These are phyloP conservation scores for Eubasilissa splendida DNA, from an alignment of 2,888 invertebrate species.

Conservation along the genomic window DNA sequence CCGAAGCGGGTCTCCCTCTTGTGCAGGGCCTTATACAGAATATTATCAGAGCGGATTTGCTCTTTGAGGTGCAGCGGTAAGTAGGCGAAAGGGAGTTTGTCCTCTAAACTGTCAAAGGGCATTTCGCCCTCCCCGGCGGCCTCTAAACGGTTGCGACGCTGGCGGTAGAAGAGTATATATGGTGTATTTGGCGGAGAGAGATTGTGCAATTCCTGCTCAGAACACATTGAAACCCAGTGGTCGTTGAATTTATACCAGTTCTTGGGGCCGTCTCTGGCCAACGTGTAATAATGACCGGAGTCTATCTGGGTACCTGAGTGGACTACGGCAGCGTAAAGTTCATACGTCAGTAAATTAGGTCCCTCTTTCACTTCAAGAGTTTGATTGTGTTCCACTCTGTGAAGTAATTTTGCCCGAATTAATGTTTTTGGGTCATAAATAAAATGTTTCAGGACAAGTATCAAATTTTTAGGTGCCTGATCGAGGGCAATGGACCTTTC, in stretches of 20 bases:
- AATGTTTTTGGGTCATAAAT: conserved; percentile 81
- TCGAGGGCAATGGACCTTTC: conserved; percentile 80
- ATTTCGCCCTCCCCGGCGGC: conserved; percentile 7
- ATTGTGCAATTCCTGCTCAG: conserved; percentile 75
- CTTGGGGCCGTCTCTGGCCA: conserved; percentile 78
- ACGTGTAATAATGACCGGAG: conserved; percentile 91
- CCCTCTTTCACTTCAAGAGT: conserved; percentile 59
- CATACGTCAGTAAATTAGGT: conserved; percentile 71
- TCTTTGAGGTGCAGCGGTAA: conserved; percentile 36
- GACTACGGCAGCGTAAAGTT: conserved; percentile 86
- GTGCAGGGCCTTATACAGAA: not conserved
- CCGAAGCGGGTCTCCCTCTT: conserved; percentile 20
- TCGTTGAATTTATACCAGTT: conserved; percentile 89
- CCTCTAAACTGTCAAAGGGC: conserved; percentile 32
- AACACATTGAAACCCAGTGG: conserved; percentile 77
- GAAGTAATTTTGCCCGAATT: conserved; percentile 85
- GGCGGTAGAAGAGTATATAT: conserved; percentile 84
- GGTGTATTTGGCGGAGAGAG: conserved; percentile 84
- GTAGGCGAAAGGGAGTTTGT: conserved; percentile 38
- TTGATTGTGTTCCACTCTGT: conserved; percentile 76
- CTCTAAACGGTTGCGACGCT: conserved; percentile 1
- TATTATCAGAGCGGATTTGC: conserved; percentile 29
- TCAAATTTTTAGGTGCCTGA: conserved; percentile 83
- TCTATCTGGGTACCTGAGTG: conserved; percentile 88
- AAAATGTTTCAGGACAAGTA: conserved; percentile 87